A percentile compares a stretch with the other conserved stretches of the same genome.
These are phyloP conservation scores for Campoplex capitator DNA, from an alignment of 2,888 invertebrate species.

Conservation along the genomic window DNA sequence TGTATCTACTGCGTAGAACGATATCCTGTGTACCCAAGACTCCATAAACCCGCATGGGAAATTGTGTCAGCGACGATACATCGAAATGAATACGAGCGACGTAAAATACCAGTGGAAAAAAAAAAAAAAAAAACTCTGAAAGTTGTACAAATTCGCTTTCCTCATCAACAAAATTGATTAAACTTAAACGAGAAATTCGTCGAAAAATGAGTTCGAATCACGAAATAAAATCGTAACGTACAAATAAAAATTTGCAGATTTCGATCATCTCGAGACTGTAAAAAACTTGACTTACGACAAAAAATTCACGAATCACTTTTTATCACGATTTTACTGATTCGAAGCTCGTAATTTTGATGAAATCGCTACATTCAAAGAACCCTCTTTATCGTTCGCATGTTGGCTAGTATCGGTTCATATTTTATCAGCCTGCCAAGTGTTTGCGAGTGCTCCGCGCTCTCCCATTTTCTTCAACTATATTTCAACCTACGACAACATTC, in stretches of 20 bases:
- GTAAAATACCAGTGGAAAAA: neutral
- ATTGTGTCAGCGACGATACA: conserved; percentile 8
- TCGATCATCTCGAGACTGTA: neutral
- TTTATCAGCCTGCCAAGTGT: no score
- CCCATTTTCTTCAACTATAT: no score
- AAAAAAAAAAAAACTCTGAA: neutral
- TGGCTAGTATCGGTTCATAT: neutral
- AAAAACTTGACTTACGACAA: neutral
- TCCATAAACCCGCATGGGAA: conserved; percentile 22
- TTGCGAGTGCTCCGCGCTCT: no score
- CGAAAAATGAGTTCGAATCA: neutral
- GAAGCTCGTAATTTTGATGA: neutral
- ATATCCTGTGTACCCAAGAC: neutral
- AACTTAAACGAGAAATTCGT: neutral
- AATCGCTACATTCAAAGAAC: neutral
- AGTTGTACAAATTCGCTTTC: neutral
- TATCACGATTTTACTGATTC: neutral
- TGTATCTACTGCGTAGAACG: conserved; percentile 15
- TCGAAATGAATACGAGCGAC: neutral
- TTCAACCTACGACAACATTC: no score
- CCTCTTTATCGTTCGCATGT: neutral
- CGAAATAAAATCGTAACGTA: neutral
- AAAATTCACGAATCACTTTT: neutral
- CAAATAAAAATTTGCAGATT: neutral
- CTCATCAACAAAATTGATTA: neutral